Evolutionary conservation across 2,888 invertebrate species (phyloP).

Genomic region (Acanthosoma haemorrhoidale): DNA sequence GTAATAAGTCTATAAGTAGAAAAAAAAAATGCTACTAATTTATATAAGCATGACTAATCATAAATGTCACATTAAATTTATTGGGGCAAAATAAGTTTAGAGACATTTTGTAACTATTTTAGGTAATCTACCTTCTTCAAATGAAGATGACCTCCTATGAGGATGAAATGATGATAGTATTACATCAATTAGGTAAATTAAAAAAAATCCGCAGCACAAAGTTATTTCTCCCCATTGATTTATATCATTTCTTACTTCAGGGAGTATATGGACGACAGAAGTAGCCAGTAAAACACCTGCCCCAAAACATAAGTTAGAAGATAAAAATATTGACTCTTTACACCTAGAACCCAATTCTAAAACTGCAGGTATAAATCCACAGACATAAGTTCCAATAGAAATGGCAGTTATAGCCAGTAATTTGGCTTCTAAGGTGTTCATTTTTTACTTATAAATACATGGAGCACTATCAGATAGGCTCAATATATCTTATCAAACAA

Average conservation of each 20-base stretch:
- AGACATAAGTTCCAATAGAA: slow-evolving; percentile 62
- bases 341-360: slow-evolving; percentile 37
- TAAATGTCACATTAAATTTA: no score
- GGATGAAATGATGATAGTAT: neutral
- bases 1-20: neutral
- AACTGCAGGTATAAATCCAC: slow-evolving; percentile 54
- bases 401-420: slow-evolving; percentile 58
- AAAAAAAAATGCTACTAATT: no score
- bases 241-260: slow-evolving; percentile 63
- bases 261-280: slow-evolving; percentile 70
- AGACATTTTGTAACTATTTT: neutral
- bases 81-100: neutral
- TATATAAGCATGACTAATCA: no score
- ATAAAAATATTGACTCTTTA: slow-evolving; percentile 57
- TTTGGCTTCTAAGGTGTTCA: slow-evolving; percentile 33
- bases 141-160: neutral
- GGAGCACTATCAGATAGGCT: neutral
- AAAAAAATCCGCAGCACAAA: slow-evolving; percentile 63
- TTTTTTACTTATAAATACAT: neutral
- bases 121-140: neutral
- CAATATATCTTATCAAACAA: neutral
- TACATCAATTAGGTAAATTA: slow-evolving; percentile 68
- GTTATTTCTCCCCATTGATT: slow-evolving; percentile 59
- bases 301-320: slow-evolving; percentile 69
- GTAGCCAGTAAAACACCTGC: slow-evolving; percentile 75